Conservation (phyloP, 1,140 invertebrate species). For the Laupala kohalensis region DNA sequence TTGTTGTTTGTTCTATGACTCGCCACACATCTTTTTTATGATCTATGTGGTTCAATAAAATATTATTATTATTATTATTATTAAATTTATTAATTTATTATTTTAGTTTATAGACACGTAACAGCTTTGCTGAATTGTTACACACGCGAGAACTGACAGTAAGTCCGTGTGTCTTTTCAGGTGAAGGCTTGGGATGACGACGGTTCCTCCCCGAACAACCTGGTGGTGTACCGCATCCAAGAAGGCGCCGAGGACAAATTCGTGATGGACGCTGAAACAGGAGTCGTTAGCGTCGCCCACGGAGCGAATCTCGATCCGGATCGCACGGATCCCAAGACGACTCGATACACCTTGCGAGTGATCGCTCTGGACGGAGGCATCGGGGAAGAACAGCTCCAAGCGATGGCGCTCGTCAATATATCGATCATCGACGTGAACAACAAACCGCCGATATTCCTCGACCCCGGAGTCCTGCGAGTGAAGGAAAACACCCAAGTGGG, state of each 20-base stretch:
- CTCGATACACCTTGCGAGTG: slow-evolving; percentile 39
- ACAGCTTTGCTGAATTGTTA: too few relatives aligned
- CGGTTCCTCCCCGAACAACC: slow-evolving; percentile 73
- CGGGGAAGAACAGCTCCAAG: slow-evolving; percentile 29
- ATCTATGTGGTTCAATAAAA: too few relatives aligned
- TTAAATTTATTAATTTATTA: too few relatives aligned
- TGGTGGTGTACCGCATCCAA: slow-evolving; percentile 75
- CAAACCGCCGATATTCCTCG: slow-evolving; percentile 61
- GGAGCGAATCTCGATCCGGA: slow-evolving; percentile 83
- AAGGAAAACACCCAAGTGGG: slow-evolving; percentile 67
- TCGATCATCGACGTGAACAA: slow-evolving; percentile 84
- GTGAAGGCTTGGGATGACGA: slow-evolving; percentile 73
- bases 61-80: too few relatives aligned
- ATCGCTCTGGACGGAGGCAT: slow-evolving; percentile 77
- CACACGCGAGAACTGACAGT: too few relatives aligned
- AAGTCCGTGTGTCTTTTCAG: too few relatives aligned
- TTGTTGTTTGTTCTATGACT: too few relatives aligned
- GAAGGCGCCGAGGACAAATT: slow-evolving; percentile 85
- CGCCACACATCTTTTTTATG: too few relatives aligned
- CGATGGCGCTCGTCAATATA: slow-evolving; percentile 42
- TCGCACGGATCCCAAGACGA: slow-evolving; percentile 59
- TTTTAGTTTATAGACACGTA: too few relatives aligned
- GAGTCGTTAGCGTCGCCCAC: slow-evolving; percentile 68
- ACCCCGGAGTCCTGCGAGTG: slow-evolving; percentile 51
- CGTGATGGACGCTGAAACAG: slow-evolving; percentile 67